These are phyloP conservation scores for Drosophila affinis DNA, from an alignment of 2,888 invertebrate genomes.

Conservation along the genomic window DNA sequence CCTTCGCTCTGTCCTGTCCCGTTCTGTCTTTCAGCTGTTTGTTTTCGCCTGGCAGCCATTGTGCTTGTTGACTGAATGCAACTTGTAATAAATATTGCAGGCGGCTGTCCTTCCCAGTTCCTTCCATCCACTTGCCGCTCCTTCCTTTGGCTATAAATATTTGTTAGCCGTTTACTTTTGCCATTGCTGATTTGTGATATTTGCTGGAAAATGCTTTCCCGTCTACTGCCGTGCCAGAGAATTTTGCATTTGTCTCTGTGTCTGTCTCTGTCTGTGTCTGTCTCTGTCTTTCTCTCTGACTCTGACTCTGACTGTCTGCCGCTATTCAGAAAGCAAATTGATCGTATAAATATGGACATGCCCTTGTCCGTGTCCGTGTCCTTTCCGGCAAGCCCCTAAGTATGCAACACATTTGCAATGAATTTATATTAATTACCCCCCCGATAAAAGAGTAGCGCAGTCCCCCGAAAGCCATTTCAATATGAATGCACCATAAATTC, in stretches of 20 bases:
- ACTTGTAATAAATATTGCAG: slow-evolving; percentile 75
- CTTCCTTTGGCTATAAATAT: slow-evolving; percentile 67
- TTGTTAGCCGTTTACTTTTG: slow-evolving; percentile 72
- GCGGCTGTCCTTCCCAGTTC: slow-evolving; percentile 29
- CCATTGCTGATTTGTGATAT: slow-evolving; percentile 75
- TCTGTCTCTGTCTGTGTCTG: neutral
- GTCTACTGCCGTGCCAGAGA: slow-evolving; percentile 37
- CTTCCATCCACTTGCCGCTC: slow-evolving; percentile 12
- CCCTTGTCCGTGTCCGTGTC: slow-evolving; percentile 20
- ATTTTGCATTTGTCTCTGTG: slow-evolving; percentile 42
- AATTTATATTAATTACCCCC: slow-evolving; percentile 69
- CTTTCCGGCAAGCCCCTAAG: slow-evolving; percentile 36
- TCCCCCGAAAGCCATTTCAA: slow-evolving; percentile 54
- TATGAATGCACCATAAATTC: slow-evolving; percentile 62
- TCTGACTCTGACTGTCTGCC: neutral
- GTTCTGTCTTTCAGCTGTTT: slow-evolving; percentile 53
- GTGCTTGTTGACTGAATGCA: slow-evolving; percentile 64
- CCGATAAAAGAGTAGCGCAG: slow-evolving; percentile 39
- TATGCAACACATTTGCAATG: slow-evolving; percentile 66
- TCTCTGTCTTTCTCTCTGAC: neutral
- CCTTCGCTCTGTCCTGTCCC: neutral
- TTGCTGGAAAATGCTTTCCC: slow-evolving; percentile 67
- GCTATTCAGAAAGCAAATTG: slow-evolving; percentile 34
- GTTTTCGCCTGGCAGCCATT: slow-evolving; percentile 58
- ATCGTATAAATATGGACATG: slow-evolving; percentile 47